A percentile compares a stretch with the other conserved stretches of the same genome.
Evolutionary conservation across 2,797 vertebrate species (phyloP).

Genomic region (Xiphophorus birchmanni): DNA sequence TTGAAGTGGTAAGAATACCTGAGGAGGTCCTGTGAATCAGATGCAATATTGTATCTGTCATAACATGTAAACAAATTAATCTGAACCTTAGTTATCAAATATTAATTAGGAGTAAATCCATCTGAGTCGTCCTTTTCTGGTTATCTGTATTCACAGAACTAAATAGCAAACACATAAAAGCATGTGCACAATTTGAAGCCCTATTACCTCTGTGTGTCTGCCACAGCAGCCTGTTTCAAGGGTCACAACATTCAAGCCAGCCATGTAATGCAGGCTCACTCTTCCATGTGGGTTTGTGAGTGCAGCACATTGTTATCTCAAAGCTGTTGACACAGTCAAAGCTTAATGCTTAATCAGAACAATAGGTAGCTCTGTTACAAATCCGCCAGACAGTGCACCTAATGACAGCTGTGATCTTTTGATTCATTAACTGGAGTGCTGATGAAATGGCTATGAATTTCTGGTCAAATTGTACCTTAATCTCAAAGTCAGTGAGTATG

Average conservation of each 20-base stretch:
- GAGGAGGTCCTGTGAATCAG: not conserved
- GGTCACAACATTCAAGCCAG: slow-evolving; percentile 39
- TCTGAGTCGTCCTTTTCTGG: not conserved
- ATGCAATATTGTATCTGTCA: not conserved
- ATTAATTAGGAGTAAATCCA: not conserved
- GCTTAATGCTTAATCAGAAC: slow-evolving; percentile 34
- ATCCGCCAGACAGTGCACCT: slow-evolving; percentile 29
- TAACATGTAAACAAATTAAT: not conserved
- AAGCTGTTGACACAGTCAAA: slow-evolving; percentile 58
- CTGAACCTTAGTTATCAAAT: not conserved
- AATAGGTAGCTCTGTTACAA: slow-evolving; percentile 50
- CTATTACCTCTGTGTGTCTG: slow-evolving; percentile 23
- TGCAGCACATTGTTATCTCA: slow-evolving; percentile 53
- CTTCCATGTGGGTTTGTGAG: slow-evolving; percentile 64
- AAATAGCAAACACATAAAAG: slow-evolving; percentile 7
- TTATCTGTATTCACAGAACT: not conserved
- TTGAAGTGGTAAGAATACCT: not conserved
- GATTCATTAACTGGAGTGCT: slow-evolving; percentile 16
- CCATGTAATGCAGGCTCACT: slow-evolving; percentile 49
- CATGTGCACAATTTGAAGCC: slow-evolving; percentile 18
- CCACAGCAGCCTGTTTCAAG: slow-evolving; percentile 18
- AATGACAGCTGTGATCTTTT: slow-evolving; percentile 22
- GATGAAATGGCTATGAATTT: not conserved
- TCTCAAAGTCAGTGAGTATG: not conserved
- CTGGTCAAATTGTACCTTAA: not conserved